Evolutionary conservation across 2,888 invertebrate genomes (phyloP).

Genomic region (Heliconius hortense): DNA sequence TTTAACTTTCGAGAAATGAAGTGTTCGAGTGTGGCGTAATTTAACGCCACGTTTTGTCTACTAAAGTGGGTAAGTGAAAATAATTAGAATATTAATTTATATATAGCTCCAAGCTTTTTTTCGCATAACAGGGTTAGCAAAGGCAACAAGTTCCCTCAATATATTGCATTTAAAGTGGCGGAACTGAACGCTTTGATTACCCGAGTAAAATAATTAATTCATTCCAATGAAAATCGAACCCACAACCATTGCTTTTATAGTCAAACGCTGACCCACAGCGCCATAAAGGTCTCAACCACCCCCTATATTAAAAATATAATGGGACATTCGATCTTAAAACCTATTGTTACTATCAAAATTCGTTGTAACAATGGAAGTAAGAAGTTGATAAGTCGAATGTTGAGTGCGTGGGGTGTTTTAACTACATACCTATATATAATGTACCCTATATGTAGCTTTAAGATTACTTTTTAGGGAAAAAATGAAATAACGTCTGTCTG

Average conservation of each 20-base stretch:
- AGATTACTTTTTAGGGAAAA: neutral
- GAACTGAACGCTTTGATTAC: no score
- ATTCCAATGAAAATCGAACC: neutral
- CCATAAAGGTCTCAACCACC: neutral
- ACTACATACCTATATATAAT: neutral
- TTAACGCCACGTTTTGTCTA: neutral
- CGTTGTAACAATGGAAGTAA: conserved; percentile 4
- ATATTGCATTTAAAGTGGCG: neutral
- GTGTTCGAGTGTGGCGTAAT: neutral
- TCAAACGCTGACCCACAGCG: neutral
- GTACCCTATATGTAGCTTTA: neutral
- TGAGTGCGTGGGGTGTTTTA: neutral
- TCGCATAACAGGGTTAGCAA: no score
- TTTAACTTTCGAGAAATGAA: neutral
- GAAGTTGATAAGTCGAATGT: conserved; percentile 12
- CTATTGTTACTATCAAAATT: conserved; percentile 36
- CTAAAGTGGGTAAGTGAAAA: no score
- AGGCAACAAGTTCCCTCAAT: no score
- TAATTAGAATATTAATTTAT: no score
- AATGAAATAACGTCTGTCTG: neutral
- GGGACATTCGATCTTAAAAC: conserved; percentile 45
- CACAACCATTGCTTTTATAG: neutral
- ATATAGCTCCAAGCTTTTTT: no score
- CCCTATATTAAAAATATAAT: conserved; percentile 46
- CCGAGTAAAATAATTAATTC: neutral